phyloP scores from a whole-genome alignment of 2,113 vertebrate genomes.

The Antechinus flavipes region DNA sequence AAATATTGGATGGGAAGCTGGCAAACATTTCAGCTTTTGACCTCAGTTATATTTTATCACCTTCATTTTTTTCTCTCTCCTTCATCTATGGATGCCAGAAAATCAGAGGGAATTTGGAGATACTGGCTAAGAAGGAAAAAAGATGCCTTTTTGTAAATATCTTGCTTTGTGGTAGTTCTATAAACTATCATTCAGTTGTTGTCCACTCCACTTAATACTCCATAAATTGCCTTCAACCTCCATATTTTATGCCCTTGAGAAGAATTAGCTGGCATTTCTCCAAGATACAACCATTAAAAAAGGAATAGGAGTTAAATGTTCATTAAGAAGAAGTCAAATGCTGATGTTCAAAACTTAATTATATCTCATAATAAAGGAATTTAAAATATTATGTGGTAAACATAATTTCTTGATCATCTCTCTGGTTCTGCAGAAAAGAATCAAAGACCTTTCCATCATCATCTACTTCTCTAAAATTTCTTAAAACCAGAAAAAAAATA shows the following conservation, averaged over 20 bases:
- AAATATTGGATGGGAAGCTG: background rate
- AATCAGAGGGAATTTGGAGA: background rate
- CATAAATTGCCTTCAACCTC: constrained; percentile 45
- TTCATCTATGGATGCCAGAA: background rate
- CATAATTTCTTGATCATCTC: constrained; percentile 1
- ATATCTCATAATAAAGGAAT: constrained; percentile 64
- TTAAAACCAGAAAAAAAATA: constrained; percentile 54
- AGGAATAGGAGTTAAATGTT: constrained; percentile 66
- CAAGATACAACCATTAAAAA: constrained; percentile 63
- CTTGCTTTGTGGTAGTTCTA: background rate
- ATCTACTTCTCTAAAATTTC: constrained; percentile 29
- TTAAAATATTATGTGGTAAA: constrained; percentile 66
- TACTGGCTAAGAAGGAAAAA: constrained; percentile 11
- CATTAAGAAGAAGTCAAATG: constrained; percentile 78
- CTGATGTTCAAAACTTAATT: constrained; percentile 75
- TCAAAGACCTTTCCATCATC: background rate
- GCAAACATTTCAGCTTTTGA: background rate
- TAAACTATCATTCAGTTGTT: constrained; percentile 18
- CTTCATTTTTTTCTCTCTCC: background rate
- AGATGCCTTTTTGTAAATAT: background rate
- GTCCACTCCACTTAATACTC: constrained; percentile 34
- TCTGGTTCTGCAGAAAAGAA: constrained; percentile 10
- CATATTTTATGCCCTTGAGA: constrained; percentile 19
- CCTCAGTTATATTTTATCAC: background rate
- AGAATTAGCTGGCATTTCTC: constrained; percentile 57